phyloP scores from a whole-genome alignment of 2,888 invertebrate genomes.

The Sepioteuthis lessoniana region DNA sequence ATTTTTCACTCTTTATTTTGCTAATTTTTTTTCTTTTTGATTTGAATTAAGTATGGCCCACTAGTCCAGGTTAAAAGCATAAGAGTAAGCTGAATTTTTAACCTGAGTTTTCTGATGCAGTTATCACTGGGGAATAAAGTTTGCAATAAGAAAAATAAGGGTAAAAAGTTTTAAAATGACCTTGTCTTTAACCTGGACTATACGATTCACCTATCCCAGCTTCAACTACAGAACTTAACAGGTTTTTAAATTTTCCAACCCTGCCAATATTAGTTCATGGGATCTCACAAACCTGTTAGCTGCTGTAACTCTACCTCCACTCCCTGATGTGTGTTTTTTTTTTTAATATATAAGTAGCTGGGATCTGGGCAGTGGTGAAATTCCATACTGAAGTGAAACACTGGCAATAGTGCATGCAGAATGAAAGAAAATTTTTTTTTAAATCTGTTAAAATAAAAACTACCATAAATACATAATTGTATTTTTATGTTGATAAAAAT shows the following conservation, averaged over 20 bases:
- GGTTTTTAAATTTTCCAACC: not conserved
- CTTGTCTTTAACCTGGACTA: too few relatives aligned
- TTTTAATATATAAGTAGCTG: too few relatives aligned
- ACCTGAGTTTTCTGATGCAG: too few relatives aligned
- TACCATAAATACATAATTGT: not conserved
- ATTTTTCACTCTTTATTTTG: not conserved
- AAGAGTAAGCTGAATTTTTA: too few relatives aligned
- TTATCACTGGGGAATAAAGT: too few relatives aligned
- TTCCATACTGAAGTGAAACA: not conserved
- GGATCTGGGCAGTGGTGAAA: not conserved
- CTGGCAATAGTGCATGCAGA: constrained; percentile 23
- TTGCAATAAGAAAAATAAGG: too few relatives aligned
- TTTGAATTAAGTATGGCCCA: too few relatives aligned
- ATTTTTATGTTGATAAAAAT: constrained; percentile 13
- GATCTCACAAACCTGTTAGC: not conserved
- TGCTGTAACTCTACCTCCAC: not conserved
- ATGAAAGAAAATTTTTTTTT: not conserved
- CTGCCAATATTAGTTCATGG: not conserved
- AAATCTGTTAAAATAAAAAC: not conserved
- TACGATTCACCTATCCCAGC: not conserved
- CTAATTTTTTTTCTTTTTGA: not conserved
- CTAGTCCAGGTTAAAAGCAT: too few relatives aligned
- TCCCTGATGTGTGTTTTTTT: too few relatives aligned
- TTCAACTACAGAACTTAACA: not conserved
- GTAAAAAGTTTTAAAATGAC: too few relatives aligned